These are phyloP conservation scores for Equus quagga DNA, from an alignment of 2,113 vertebrate genomes.

Conservation along the genomic window DNA sequence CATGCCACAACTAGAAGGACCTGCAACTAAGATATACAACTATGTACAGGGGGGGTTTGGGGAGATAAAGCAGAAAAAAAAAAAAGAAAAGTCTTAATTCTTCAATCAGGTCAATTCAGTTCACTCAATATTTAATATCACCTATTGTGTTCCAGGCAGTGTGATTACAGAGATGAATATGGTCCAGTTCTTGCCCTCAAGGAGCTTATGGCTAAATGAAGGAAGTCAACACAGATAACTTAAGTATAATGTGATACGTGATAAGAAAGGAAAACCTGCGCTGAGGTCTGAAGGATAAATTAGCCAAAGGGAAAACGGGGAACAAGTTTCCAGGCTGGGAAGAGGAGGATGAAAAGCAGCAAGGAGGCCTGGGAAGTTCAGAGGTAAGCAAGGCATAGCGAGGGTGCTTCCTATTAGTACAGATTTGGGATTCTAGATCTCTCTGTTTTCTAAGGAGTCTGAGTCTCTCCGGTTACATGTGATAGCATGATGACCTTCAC, in stretches of 20 bases:
- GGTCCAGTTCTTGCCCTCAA: background rate
- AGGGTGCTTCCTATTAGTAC: background rate
- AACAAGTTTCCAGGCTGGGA: background rate
- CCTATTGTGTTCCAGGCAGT: background rate
- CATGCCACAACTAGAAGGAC: too few species aligned
- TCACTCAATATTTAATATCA: background rate
- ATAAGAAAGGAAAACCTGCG: background rate
- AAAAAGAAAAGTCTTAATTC: background rate
- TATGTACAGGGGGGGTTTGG: too few species aligned
- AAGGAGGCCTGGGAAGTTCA: background rate
- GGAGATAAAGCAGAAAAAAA: too few species aligned
- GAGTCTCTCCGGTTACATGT: background rate
- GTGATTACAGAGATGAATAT: background rate
- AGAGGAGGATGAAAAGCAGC: background rate
- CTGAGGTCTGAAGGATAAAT: constrained; percentile 8
- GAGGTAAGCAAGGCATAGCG: background rate
- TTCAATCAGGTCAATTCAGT: background rate
- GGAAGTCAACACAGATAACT: background rate
- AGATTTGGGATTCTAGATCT: background rate
- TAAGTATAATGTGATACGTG: background rate
- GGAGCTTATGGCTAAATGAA: background rate
- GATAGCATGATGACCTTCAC: background rate
- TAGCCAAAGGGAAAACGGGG: constrained; percentile 27
- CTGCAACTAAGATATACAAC: too few species aligned
- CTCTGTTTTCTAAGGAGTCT: background rate